Conservation (phyloP, 2,888 invertebrate genomes). For the Hydraecia micacea region DNA sequence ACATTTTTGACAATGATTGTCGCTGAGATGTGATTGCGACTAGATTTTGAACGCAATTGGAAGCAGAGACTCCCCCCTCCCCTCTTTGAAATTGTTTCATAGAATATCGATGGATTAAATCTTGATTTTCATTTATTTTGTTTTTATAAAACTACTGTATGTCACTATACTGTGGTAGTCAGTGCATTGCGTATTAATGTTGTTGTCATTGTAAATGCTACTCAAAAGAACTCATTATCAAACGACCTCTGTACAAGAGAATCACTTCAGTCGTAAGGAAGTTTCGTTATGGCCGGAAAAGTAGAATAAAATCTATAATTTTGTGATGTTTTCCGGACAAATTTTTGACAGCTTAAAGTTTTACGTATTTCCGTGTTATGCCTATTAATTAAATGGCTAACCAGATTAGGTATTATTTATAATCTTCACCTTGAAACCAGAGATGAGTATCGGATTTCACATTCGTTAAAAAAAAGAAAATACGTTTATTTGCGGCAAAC, state of each 20-base stretch:
- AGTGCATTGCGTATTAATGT: constrained; percentile 25
- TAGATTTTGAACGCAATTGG: no score
- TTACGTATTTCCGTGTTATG: not conserved
- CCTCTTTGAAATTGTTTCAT: no score
- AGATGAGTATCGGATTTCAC: not conserved
- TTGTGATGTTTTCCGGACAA: constrained; percentile 40
- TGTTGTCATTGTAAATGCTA: constrained; percentile 41
- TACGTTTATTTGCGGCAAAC: no score
- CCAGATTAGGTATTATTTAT: not conserved
- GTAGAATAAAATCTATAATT: constrained; percentile 45
- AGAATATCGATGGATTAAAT: no score
- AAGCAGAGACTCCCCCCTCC: no score
- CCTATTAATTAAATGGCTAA: not conserved
- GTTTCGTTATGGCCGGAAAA: constrained; percentile 54
- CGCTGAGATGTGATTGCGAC: no score
- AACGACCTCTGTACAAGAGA: constrained; percentile 50
- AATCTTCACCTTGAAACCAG: not conserved
- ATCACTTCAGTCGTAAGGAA: constrained; percentile 61
- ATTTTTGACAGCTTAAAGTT: not conserved
- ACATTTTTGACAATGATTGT: not conserved
- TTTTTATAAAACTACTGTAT: constrained; percentile 21
- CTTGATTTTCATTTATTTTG: no score
- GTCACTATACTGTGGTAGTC: not conserved
- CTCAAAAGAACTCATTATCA: constrained; percentile 50
- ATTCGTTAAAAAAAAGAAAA: not conserved